Conservation (phyloP, 1,140 invertebrate species). For the Drosophila novamexicana region DNA sequence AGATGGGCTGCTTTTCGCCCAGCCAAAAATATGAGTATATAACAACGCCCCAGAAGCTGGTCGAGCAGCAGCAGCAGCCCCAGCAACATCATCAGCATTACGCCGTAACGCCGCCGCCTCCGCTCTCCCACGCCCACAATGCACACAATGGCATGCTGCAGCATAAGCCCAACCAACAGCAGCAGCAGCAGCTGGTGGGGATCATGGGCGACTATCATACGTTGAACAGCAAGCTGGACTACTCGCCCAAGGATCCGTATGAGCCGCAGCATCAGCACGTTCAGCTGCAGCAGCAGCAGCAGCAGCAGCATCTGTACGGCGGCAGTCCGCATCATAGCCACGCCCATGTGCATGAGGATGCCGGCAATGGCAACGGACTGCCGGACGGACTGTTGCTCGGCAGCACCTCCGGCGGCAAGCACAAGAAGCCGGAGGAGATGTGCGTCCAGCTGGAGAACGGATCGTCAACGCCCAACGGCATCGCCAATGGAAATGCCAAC, state of each 20-base stretch:
- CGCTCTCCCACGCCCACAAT: slow-evolving; percentile 26
- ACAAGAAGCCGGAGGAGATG: slow-evolving; percentile 74
- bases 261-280: slow-evolving; percentile 60
- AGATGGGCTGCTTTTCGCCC: slow-evolving; percentile 82
- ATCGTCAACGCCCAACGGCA: slow-evolving; percentile 44
- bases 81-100: slow-evolving; percentile 72
- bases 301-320: slow-evolving; percentile 66
- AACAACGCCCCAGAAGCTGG: slow-evolving; percentile 66
- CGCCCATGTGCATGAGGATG: slow-evolving; percentile 44
- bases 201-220: slow-evolving; percentile 71
- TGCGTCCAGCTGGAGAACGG: slow-evolving; percentile 58
- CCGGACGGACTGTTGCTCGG: slow-evolving; percentile 45
- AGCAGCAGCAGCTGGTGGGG: slow-evolving; percentile 70
- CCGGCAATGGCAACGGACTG: slow-evolving; percentile 54
- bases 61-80: slow-evolving; percentile 62
- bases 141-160: slow-evolving; percentile 69
- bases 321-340: slow-evolving; percentile 70
- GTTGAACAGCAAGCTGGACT: slow-evolving; percentile 76
- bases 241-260: slow-evolving; percentile 77
- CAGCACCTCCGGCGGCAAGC: slow-evolving; percentile 50
- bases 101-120: slow-evolving; percentile 59
- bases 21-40: slow-evolving; percentile 83
- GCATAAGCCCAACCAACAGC: slow-evolving; percentile 61
- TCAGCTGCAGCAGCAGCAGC: slow-evolving; percentile 52
- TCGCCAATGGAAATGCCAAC: slow-evolving; percentile 13